Percentiles rank a stretch among this genome's conserved stretches.
These are phyloP conservation scores for Nephrotoma flavescens DNA, from an alignment of 2,888 invertebrate species.

Conservation along the genomic window DNA sequence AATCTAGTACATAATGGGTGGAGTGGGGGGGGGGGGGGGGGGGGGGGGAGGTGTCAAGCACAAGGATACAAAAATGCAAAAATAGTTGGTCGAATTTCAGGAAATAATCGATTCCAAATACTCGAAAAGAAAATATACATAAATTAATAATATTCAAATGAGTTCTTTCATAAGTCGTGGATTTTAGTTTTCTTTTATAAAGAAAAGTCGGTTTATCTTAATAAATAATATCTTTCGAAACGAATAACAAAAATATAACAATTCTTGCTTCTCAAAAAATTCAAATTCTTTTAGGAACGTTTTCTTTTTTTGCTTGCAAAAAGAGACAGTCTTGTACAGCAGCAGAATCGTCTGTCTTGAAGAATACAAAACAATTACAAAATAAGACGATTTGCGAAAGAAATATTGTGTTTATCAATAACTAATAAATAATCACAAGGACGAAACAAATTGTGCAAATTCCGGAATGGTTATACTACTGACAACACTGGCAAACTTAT, in stretches of 20 bases:
- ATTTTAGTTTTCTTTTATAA: not conserved
- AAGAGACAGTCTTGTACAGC: not conserved
- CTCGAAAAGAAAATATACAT: not conserved
- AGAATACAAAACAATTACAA: not conserved
- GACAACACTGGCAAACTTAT: constrained; percentile 37
- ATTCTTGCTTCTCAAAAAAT: not conserved
- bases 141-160: not conserved
- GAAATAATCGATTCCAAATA: not conserved
- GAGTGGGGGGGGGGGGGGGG: not conserved
- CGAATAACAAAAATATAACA: not conserved
- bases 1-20: not conserved
- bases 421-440: constrained; percentile 6
- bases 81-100: too few species aligned
- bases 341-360: not conserved
- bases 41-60: not conserved
- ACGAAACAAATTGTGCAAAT: constrained; percentile 19
- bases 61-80: too few species aligned
- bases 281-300: not conserved
- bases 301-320: not conserved
- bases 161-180: not conserved
- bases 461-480: constrained; percentile 21
- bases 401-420: not conserved
- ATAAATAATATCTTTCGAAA: not conserved
- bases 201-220: not conserved
- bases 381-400: not conserved